These are phyloP conservation scores for Tachina grossa DNA, from an alignment of 2,888 invertebrate species.

Conservation along the genomic window DNA sequence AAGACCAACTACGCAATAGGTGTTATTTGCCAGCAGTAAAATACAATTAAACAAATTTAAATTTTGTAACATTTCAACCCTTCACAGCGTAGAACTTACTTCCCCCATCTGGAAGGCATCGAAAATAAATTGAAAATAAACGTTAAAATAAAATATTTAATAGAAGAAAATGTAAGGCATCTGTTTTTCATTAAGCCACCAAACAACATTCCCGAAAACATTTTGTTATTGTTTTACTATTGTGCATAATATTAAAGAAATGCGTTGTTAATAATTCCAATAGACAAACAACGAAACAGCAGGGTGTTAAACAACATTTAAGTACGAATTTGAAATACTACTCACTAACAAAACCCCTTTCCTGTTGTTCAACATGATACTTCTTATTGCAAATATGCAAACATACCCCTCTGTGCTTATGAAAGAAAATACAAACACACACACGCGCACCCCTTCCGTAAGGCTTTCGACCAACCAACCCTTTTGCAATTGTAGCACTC, in stretches of 20 bases:
- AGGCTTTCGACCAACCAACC: not conserved
- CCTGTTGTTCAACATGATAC: slow-evolving; percentile 43
- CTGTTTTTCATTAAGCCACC: slow-evolving; percentile 70
- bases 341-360: slow-evolving; percentile 44
- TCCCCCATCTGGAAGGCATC: not conserved
- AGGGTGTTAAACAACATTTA: slow-evolving; percentile 55
- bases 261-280: slow-evolving; percentile 65
- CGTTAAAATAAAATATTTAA: slow-evolving; percentile 52
- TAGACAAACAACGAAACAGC: slow-evolving; percentile 42
- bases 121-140: slow-evolving; percentile 50
- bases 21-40: slow-evolving; percentile 50
- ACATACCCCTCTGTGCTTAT: not conserved
- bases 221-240: slow-evolving; percentile 66
- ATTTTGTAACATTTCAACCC: slow-evolving; percentile 56
- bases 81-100: not conserved
- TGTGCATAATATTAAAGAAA: slow-evolving; percentile 54
- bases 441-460: slow-evolving; percentile 49
- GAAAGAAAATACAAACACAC: slow-evolving; percentile 7
- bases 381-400: not conserved
- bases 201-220: slow-evolving; percentile 55
- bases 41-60: slow-evolving; percentile 59
- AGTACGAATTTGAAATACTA: slow-evolving; percentile 42
- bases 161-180: slow-evolving; percentile 67
- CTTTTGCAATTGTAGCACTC: slow-evolving; percentile 33
- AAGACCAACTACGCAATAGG: slow-evolving; percentile 61